Evolutionary conservation across 2,888 invertebrate species (phyloP), one percentile per base, ranked within the genome.

Genomic region (Melikaiella ostensackeni): DNA sequence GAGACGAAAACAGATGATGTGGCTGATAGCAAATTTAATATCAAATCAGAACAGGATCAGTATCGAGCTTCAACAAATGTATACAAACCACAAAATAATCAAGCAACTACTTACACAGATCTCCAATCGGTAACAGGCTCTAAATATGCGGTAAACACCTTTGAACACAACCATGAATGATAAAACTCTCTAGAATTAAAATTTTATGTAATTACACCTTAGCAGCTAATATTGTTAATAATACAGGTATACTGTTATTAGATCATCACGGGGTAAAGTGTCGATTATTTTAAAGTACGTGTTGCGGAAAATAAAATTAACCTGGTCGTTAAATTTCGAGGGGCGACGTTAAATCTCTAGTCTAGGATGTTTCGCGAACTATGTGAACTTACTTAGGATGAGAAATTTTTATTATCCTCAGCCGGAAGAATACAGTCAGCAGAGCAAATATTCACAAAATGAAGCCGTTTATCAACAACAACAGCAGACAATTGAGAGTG

Each of bases 1-100:
- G 95, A 95, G 89, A 92, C 92, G 81, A 92, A 92, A 83, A 90
- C 77, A 86, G 86, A 85, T 57, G 46, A 80, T 16, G 88, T 86
- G 9, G 78, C 81, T 8, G 83, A 74, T 80, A 81, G 80, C 77
- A 83, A 77, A 70, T 81, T 42, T 74, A 76, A 70, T 77, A 81
- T 75, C 78, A 82, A 21, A 82, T 80, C 50, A 85, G 64, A 38
- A 42, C 24, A 16, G 16, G n/a, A 86, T 64, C 86, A 85, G 19
- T 86, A 87, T 61, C 84, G 86, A 77, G 81, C 77, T 77, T 55
- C 84, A 35, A 80, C 81, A 30, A 75, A 70, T 77, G 82, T 77
- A 82, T 85, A 83, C 50, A 80, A 77, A 16, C 57, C 66, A 16
- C 64, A 80, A 19, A 73, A 77, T 46, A 79, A 81, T 79, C 84